Evolutionary conservation across 1,140 invertebrate species (phyloP), one percentile per base, ranked within the genome.

Genomic region (Andrena cerasifolii): DNA sequence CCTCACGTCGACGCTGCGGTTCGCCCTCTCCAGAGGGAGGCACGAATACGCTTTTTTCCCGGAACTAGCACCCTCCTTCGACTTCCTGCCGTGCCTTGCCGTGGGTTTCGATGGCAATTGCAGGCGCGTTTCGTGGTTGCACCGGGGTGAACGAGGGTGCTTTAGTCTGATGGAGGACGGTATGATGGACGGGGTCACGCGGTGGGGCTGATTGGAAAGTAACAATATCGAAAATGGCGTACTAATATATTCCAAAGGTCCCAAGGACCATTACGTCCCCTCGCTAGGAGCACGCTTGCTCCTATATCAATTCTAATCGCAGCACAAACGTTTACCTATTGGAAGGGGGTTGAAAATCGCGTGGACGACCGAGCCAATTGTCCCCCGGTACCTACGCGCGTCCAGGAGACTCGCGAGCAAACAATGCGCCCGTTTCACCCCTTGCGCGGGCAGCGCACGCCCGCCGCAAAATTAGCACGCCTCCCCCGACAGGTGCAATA

Each of bases 11-110:
- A 36, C 73, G 53, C 58, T 72, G 71, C 62, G 72, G 45, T 65
- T 76, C 78, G 51, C 72, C 62, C 54, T 54, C 72, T 63, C 58
- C 47, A 59, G 58, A 76, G 73, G 73, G 73, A 58, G 73, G 40
- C 63, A 67, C 62, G 72, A 18, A 16, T 47, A 40, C 36, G 14
- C 18, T 24, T 40, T 56, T 47, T 75, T 58, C 63, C 40, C 5
- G 40, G 63, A 47, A 68, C 51, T 18, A 16, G 28, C 49, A 63
- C 16, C 76, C 84, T 84, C 80, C 84, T 84, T 79, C 82, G 79
- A 82, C 76, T 65, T 76, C 56, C 28, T 49, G 21, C n/a, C 43
- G 21, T 3, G 24, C 5, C 3, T 53, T 51, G 4, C 28, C 18
- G 28, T 24, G 18, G 31, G 54, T 10, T 36, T 36, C 28, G 26